A percentile compares a stretch with the other conserved stretches of the same genome.
These are phyloP conservation scores for Marcusenius ussheri DNA, from an alignment of 2,113 vertebrate species.

Conservation along the genomic window DNA sequence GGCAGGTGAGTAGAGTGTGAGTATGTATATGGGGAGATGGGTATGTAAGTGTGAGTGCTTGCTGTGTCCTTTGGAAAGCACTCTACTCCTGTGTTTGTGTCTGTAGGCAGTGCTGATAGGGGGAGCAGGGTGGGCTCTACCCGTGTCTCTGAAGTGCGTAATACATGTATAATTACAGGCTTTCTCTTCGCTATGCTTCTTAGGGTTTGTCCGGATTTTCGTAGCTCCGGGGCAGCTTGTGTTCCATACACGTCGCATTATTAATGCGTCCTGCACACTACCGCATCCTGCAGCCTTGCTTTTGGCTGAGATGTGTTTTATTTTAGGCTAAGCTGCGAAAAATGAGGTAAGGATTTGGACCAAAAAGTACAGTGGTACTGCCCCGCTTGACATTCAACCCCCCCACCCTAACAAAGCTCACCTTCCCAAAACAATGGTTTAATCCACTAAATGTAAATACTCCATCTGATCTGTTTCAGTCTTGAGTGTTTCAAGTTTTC, in stretches of 20 bases:
- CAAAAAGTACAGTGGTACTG: neutral
- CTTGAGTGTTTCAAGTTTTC: neutral
- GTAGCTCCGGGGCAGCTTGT: neutral
- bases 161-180: conserved; percentile 6
- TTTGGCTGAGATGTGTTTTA: neutral
- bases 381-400: neutral
- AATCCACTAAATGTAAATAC: neutral
- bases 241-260: neutral
- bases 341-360: neutral
- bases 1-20: too few relatives aligned
- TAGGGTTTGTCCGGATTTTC: neutral
- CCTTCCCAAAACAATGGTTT: neutral
- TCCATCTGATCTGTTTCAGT: neutral
- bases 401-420: neutral
- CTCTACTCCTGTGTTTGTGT: neutral
- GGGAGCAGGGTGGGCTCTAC: neutral
- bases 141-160: neutral
- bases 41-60: neutral
- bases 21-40: too few relatives aligned
- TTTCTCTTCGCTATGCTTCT: neutral
- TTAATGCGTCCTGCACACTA: neutral
- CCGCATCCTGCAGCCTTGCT: neutral
- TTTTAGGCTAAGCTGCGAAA: neutral
- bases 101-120: neutral
- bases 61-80: neutral